Percentiles rank a stretch among this genome's conserved stretches.
Conservation (phyloP, 2,888 invertebrate genomes). For the Seira musarum region DNA sequence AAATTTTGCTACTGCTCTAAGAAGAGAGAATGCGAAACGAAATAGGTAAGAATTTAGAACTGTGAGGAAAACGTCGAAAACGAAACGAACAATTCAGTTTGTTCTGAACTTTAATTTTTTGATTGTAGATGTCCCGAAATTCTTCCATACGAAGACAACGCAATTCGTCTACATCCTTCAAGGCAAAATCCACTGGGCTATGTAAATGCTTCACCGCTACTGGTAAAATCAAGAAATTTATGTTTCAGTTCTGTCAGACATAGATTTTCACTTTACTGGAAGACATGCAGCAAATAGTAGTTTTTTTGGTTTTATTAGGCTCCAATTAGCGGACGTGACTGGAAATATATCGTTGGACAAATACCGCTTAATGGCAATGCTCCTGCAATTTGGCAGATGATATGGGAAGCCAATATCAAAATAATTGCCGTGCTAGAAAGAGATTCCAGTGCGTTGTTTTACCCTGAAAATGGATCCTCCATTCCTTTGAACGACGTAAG, state of each 20-base stretch:
- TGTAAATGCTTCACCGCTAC: constrained; percentile 93
- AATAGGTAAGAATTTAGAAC: constrained; percentile 73
- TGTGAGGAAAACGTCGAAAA: too few species aligned
- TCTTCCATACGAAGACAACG: constrained; percentile 92
- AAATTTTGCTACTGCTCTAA: constrained; percentile 81
- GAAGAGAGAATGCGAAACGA: constrained; percentile 78
- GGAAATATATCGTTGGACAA: constrained; percentile 89
- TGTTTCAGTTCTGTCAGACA: too few species aligned
- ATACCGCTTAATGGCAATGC: constrained; percentile 78
- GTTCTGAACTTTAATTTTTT: background rate
- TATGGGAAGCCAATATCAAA: constrained; percentile 90
- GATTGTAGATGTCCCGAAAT: constrained; percentile 78
- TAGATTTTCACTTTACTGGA: too few species aligned
- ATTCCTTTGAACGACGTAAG: constrained; percentile 70
- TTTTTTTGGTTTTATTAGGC: too few species aligned
- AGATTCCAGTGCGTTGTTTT: constrained; percentile 70
- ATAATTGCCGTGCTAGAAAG: constrained; percentile 84
- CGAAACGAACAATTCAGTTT: too few species aligned
- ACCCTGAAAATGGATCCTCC: constrained; percentile 64
- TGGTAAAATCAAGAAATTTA: too few species aligned
- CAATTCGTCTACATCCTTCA: constrained; percentile 86
- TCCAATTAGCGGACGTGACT: constrained; percentile 85
- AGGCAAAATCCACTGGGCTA: constrained; percentile 90
- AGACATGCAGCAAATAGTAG: too few species aligned
- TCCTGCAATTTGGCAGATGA: constrained; percentile 88